Percentiles rank a stretch among this genome's conserved stretches.
phyloP scores from a whole-genome alignment of 2,888 invertebrate species.

The Subacronicta megacephala region DNA sequence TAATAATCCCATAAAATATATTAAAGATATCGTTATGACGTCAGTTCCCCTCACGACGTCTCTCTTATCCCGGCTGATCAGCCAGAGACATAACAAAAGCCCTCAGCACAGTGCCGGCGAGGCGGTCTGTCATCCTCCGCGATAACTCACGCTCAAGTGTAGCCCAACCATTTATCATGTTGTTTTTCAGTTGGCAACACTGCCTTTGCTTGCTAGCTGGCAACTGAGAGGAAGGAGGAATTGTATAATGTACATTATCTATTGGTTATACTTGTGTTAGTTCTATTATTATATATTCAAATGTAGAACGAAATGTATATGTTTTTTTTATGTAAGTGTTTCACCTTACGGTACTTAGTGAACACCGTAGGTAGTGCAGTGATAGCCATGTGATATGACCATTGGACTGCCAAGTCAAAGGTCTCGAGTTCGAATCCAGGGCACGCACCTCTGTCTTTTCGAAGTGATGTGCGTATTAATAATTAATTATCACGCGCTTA shows the following conservation, averaged over 20 bases:
- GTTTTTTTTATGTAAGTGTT: too few species aligned
- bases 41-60: conserved; percentile 8
- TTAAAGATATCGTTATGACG: background rate
- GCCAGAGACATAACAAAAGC: conserved; percentile 18
- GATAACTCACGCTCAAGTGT: conserved; percentile 40
- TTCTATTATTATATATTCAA: too few species aligned
- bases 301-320: too few species aligned
- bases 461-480: too few species aligned
- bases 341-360: too few species aligned
- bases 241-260: background rate
- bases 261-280: background rate
- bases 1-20: background rate
- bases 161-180: conserved; percentile 39
- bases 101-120: conserved; percentile 17
- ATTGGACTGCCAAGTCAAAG: too few species aligned
- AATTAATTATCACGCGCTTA: too few species aligned
- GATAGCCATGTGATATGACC: too few species aligned
- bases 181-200: conserved; percentile 42
- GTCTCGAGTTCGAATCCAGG: too few species aligned
- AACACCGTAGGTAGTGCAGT: too few species aligned
- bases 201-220: conserved; percentile 8
- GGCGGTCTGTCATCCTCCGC: conserved; percentile 23
- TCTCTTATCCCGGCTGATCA: conserved; percentile 25
- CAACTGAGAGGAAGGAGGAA: conserved; percentile 10
- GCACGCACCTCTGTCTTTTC: too few species aligned